Base-by-base conservation (phyloP, 2,888 invertebrate species). In the Cyrtodaria siliqua region DNA sequence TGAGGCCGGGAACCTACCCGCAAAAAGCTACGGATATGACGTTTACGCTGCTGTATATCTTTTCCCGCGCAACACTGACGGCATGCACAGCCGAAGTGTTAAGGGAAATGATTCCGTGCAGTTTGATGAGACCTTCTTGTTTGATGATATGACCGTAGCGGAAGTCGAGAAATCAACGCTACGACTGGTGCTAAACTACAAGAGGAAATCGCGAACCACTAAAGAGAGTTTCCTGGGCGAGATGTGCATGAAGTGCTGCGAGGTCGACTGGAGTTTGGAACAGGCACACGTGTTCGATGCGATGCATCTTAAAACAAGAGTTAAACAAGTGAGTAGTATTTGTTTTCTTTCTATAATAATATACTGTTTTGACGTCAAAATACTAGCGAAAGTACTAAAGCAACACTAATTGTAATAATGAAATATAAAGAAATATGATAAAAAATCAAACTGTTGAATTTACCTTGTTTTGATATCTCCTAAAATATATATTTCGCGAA, bases 141-240 rank as follows among this genome's bases (percentile, higher is more conserved):
- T 76, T 59, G 80, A 80, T 55, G 80, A 80, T 52, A 49, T 80
- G 66, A 76, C 72, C 0, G 23, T 80, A 33, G 47, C 57, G 50
- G 80, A 80, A 66, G 69, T 69, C 0, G 80, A 80, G 27, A 80
- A 69, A 29, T 72, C 76, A 18, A 80, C 76, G n/a, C 55, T 80
- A 16, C 56, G 76, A 27, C 33, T 80, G 14, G 70, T 68, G 14
- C 53, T 80, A 14, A 42, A 72, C n/a, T 76, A 73, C 56, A 56
- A 56, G 27, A 59, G 69, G 62, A 76, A 76, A 24, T 26, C 49
- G 2, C 40, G 63, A 20, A 47, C 52, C 0, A 44, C 47, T 4
- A 76, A 73, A 44, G 80, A 80, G 18, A 66, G 52, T 16, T 72
- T 76, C 52, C 66, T 80, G 2, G 80, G 80, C 9, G 80, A 80